These are phyloP conservation scores for Drosophila ochracea DNA, from an alignment of 2,888 invertebrate species.

Conservation along the genomic window DNA sequence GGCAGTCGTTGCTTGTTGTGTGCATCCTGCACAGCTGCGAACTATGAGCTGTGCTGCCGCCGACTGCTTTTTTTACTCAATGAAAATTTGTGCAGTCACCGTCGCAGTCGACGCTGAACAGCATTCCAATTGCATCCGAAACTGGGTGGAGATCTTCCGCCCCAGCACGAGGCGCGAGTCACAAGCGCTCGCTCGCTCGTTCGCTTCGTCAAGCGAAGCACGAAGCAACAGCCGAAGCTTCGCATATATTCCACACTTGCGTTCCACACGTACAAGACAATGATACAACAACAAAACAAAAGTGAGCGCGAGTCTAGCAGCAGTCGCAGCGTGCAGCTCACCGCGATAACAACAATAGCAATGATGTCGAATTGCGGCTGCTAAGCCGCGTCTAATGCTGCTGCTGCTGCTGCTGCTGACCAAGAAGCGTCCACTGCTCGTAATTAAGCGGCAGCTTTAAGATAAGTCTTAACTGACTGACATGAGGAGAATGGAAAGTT, in stretches of 20 bases:
- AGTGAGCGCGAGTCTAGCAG: slow-evolving; percentile 65
- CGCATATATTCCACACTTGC: slow-evolving; percentile 60
- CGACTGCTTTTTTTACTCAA: slow-evolving; percentile 73
- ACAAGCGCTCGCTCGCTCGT: background rate
- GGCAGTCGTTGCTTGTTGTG: slow-evolving; percentile 41
- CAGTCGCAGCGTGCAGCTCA: slow-evolving; percentile 63
- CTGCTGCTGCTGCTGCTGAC: slow-evolving; percentile 16
- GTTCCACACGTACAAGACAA: slow-evolving; percentile 55
- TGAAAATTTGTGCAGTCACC: slow-evolving; percentile 68
- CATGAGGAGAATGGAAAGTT: slow-evolving; percentile 71
- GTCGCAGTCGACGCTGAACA: slow-evolving; percentile 51
- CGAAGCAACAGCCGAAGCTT: slow-evolving; percentile 46
- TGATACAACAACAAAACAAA: slow-evolving; percentile 43
- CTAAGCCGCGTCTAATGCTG: background rate
- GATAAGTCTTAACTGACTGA: slow-evolving; percentile 64
- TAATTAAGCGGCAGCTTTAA: slow-evolving; percentile 66
- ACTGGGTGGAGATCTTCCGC: slow-evolving; percentile 84
- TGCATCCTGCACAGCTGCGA: slow-evolving; percentile 71
- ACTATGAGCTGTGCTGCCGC: slow-evolving; percentile 6
- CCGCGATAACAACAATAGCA: slow-evolving; percentile 41
- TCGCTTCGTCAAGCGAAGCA: slow-evolving; percentile 29
- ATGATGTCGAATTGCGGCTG: slow-evolving; percentile 1
- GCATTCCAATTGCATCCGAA: slow-evolving; percentile 83
- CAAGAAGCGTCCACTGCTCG: slow-evolving; percentile 56
- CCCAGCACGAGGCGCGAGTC: slow-evolving; percentile 62